Percentiles rank a stretch among this genome's conserved stretches.
These are phyloP conservation scores for Drosophila paramelanica DNA, from an alignment of 2,888 invertebrate species.

Conservation along the genomic window DNA sequence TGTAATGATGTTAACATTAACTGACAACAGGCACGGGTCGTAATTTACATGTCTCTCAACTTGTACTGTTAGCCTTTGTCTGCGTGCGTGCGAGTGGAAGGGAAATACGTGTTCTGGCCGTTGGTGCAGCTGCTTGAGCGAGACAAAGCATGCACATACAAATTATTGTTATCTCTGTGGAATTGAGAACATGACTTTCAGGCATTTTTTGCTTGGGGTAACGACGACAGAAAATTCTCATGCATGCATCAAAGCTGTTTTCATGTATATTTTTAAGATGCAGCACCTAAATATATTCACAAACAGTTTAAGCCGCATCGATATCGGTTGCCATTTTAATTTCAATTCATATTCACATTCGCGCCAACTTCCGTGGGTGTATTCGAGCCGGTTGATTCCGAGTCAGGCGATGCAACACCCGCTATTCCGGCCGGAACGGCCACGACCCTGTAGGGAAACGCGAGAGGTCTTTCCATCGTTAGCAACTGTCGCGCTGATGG, in stretches of 20 bases:
- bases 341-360: slow-evolving; percentile 7
- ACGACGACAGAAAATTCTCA: slow-evolving; percentile 2
- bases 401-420: neutral
- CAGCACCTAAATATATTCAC: slow-evolving; percentile 23
- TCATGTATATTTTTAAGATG: neutral
- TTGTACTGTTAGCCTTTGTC: slow-evolving; percentile 30
- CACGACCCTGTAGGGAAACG: slow-evolving; percentile 20
- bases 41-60: slow-evolving; percentile 52
- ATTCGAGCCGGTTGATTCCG: neutral
- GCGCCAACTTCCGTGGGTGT: neutral
- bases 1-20: slow-evolving; percentile 49
- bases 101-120: neutral
- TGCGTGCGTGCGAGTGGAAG: too few relatives aligned
- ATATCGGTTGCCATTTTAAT: slow-evolving; percentile 4
- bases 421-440: slow-evolving; percentile 6
- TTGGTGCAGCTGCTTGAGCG: slow-evolving; percentile 5
- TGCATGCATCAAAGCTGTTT: neutral
- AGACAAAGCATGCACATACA: neutral
- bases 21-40: slow-evolving; percentile 61
- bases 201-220: neutral
- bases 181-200: slow-evolving; percentile 21
- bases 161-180: neutral
- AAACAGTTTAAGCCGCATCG: slow-evolving; percentile 39
- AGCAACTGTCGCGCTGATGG: neutral
- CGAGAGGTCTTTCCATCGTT: slow-evolving; percentile 1